Evolutionary conservation across 2,113 vertebrate species (phyloP).

Genomic region (Canis aureus): DNA sequence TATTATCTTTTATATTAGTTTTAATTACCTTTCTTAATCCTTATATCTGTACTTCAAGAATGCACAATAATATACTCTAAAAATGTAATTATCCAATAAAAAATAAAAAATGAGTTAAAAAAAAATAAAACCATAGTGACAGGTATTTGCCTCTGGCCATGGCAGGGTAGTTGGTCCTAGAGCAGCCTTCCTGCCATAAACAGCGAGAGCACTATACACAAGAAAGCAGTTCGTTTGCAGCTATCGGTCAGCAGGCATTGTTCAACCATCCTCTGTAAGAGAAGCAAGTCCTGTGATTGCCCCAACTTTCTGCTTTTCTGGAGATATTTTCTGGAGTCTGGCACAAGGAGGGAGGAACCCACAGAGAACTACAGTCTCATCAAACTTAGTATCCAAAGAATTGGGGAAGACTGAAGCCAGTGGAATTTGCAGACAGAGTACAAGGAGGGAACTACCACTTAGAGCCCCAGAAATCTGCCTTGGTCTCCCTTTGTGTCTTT

Average conservation of each 20-base stretch:
- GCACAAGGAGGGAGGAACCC: not conserved
- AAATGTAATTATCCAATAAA: not conserved
- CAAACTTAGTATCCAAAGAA: not conserved
- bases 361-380: not conserved
- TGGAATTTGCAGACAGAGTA: not conserved
- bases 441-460: not conserved
- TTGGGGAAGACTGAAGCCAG: not conserved
- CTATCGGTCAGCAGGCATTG: not conserved
- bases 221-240: not conserved
- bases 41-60: not conserved
- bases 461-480: not conserved
- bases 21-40: not conserved
- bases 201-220: not conserved
- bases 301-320: not conserved
- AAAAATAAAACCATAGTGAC: not conserved
- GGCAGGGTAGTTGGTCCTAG: not conserved
- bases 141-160: not conserved
- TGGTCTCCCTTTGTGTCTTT: not conserved
- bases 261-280: not conserved
- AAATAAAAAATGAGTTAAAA: not conserved
- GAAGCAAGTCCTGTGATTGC: not conserved
- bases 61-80: not conserved
- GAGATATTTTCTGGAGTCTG: not conserved
- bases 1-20: not conserved
- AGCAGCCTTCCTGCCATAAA: not conserved